Evolutionary conservation across 1,140 invertebrate species (phyloP).

Genomic region (Monochamus saltuarius): DNA sequence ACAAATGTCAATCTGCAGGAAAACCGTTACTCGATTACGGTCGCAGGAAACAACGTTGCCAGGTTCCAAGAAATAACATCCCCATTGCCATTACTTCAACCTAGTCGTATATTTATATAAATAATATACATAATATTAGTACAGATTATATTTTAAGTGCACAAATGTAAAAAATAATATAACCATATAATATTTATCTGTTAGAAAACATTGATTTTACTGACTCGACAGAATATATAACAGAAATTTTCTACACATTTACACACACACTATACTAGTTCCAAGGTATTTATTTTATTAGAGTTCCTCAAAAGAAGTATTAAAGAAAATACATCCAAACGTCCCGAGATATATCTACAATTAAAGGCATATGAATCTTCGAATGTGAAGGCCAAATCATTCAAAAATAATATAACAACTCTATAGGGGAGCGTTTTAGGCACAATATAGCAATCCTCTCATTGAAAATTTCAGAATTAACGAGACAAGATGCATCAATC

Average conservation of each 20-base stretch:
- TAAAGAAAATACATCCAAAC: too few relatives aligned
- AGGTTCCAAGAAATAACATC: not conserved
- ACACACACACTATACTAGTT: conserved; percentile 9
- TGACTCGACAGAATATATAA: conserved; percentile 15
- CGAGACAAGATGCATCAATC: too few relatives aligned
- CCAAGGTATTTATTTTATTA: conserved; percentile 1
- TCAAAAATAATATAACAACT: too few relatives aligned
- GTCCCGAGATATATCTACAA: too few relatives aligned
- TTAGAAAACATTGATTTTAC: conserved; percentile 15
- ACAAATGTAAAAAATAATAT: conserved; percentile 14
- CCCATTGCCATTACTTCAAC: conserved; percentile 10
- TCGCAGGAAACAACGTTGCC: not conserved
- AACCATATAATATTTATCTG: not conserved
- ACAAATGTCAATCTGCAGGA: not conserved
- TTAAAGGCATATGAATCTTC: too few relatives aligned
- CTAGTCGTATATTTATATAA: conserved; percentile 25
- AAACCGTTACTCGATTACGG: not conserved
- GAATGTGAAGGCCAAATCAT: too few relatives aligned
- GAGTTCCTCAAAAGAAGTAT: not conserved
- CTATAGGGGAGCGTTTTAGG: too few relatives aligned
- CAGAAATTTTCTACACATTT: conserved; percentile 20
- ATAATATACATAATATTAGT: conserved; percentile 23
- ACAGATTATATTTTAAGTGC: conserved; percentile 23
- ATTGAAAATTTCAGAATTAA: too few relatives aligned
- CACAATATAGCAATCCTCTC: too few relatives aligned